phyloP scores from a whole-genome alignment of 2,113 vertebrate species.

The Centropus unirufus region DNA sequence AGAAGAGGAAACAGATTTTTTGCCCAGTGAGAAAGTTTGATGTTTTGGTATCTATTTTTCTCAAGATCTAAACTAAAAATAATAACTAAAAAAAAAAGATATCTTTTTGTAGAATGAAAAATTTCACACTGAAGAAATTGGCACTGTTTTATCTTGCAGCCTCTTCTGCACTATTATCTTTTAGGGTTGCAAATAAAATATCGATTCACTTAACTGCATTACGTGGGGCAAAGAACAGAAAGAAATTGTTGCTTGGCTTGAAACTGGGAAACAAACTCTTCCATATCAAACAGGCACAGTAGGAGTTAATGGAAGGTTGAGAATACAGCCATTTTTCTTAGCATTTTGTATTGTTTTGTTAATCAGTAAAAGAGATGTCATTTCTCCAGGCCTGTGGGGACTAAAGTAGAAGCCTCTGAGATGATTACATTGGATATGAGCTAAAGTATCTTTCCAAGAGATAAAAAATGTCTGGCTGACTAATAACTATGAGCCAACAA shows the following conservation, averaged over 20 bases:
- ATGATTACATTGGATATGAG: slow-evolving; percentile 63
- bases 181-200: neutral
- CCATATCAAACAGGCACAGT: neutral
- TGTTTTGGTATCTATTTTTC: neutral
- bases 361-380: slow-evolving; percentile 59
- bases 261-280: neutral
- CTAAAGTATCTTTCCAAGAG: slow-evolving; percentile 61
- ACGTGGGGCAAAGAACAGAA: neutral
- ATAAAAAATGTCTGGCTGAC: slow-evolving; percentile 70
- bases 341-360: slow-evolving; percentile 57
- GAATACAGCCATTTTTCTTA: slow-evolving; percentile 7
- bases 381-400: slow-evolving; percentile 41
- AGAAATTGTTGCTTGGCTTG: neutral
- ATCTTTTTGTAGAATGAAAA: neutral
- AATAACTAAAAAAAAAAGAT: neutral
- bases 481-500: slow-evolving; percentile 60
- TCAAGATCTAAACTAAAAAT: neutral
- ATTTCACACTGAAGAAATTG: neutral
- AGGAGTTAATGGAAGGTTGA: slow-evolving; percentile 54
- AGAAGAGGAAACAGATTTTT: neutral
- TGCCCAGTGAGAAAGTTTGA: neutral
- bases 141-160: neutral
- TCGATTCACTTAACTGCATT: neutral
- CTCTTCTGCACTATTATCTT: neutral
- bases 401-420: slow-evolving; percentile 48